Evolutionary conservation across 2,113 vertebrate species (phyloP).

Genomic region (Cinclus mexicanus): DNA sequence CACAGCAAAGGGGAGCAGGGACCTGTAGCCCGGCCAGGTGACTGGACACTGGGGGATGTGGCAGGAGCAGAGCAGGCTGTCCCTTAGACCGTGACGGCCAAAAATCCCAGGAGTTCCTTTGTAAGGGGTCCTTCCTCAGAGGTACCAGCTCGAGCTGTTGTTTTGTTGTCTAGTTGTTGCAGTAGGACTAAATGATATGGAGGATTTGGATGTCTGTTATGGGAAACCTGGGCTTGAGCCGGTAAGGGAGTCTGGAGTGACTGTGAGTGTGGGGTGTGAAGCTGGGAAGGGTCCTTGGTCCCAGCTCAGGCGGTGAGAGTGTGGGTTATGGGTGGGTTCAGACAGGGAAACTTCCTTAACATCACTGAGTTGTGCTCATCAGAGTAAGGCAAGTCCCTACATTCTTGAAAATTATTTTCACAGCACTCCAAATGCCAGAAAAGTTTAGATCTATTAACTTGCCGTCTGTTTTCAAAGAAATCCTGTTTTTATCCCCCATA

Average conservation of each 20-base stretch:
- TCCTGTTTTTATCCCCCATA: not conserved
- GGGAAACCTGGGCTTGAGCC: not conserved
- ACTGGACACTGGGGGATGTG: accelerated
- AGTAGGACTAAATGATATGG: not conserved
- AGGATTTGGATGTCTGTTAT: not conserved
- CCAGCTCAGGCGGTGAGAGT: accelerated
- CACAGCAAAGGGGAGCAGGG: too few species aligned
- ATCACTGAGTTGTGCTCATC: not conserved
- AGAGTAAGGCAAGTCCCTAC: not conserved
- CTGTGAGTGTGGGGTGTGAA: too few species aligned
- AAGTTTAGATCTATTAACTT: not conserved
- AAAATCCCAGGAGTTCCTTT: not conserved
- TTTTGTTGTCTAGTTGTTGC: not conserved
- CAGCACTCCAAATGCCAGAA: not conserved
- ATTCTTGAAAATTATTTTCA: not conserved
- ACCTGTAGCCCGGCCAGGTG: not conserved
- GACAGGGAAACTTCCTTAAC: not conserved
- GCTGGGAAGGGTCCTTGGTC: not conserved
- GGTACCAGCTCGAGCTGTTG: accelerated
- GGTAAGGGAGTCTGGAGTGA: not conserved
- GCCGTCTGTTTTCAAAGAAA: not conserved
- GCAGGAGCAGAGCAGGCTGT: not conserved
- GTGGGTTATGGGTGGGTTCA: not conserved
- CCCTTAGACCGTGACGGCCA: not conserved
- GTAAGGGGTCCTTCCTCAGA: not conserved